Conservation (phyloP, 2,797 vertebrate species). For the Zenarchopterus dispar region DNA sequence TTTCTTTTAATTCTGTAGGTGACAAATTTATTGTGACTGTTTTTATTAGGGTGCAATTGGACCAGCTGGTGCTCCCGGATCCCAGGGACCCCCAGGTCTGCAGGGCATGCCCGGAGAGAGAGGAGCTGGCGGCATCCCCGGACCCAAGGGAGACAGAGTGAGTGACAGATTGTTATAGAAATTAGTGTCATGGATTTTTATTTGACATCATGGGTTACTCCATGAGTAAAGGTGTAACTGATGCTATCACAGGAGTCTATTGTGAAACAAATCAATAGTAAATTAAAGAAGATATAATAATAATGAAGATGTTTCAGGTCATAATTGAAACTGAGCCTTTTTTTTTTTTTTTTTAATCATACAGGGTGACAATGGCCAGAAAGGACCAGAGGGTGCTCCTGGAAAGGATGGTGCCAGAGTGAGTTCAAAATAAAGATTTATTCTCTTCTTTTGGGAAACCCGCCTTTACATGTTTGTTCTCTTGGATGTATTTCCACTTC, state of each 20-base stretch:
- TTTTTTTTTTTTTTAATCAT: constrained; percentile 40
- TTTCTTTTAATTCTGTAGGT: neutral
- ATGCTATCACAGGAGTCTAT: neutral
- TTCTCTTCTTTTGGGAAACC: neutral
- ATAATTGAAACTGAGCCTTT: neutral
- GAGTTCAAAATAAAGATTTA: constrained; percentile 67
- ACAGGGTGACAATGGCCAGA: constrained; percentile 93
- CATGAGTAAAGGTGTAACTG: neutral
- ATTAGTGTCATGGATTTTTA: neutral
- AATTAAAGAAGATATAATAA: neutral
- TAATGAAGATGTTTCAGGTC: neutral
- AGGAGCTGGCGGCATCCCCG: constrained; percentile 90
- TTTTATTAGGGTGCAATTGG: constrained; percentile 88
- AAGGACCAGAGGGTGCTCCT: constrained; percentile 93
- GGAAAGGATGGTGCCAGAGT: constrained; percentile 96
- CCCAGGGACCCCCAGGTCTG: constrained; percentile 92
- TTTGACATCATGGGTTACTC: neutral
- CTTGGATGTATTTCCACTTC: neutral
- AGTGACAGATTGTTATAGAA: constrained; percentile 57
- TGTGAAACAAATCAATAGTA: neutral
- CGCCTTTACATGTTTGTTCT: neutral
- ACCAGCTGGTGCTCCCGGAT: constrained; percentile 84
- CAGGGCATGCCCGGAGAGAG: constrained; percentile 98
- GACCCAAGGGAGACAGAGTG: constrained; percentile 96
- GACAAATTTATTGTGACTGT: neutral